Conservation (phyloP, 2,888 invertebrate species). For the Euzophera pinguis region DNA sequence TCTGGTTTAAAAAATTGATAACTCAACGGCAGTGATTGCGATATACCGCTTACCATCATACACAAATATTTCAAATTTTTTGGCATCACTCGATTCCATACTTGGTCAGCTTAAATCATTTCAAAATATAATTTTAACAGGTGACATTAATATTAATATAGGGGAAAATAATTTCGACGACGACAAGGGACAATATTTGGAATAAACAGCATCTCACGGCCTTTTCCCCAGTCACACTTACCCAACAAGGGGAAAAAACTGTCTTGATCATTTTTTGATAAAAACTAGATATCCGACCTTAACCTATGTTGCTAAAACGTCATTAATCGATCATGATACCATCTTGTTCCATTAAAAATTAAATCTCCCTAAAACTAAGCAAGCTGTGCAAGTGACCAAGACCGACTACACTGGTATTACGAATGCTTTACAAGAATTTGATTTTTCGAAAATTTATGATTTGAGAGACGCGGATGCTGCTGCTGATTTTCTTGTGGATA, state of each 20-base stretch:
- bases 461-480: neutral
- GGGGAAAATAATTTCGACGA: neutral
- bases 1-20: neutral
- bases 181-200: neutral
- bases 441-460: neutral
- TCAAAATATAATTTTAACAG: neutral
- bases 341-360: neutral
- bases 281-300: neutral
- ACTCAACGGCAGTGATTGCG: neutral
- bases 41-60: neutral
- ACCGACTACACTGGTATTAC: neutral
- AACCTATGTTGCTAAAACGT: neutral
- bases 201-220: neutral
- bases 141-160: constrained; percentile 1
- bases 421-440: neutral
- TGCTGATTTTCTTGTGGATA: neutral
- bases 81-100: neutral
- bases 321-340: neutral
- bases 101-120: neutral
- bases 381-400: neutral
- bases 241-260: neutral
- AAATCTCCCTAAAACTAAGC: neutral
- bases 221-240: neutral
- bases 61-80: neutral
- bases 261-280: constrained; percentile 1